phyloP scores from a whole-genome alignment of 1,140 invertebrate species.

The Oscheius sp. region DNA sequence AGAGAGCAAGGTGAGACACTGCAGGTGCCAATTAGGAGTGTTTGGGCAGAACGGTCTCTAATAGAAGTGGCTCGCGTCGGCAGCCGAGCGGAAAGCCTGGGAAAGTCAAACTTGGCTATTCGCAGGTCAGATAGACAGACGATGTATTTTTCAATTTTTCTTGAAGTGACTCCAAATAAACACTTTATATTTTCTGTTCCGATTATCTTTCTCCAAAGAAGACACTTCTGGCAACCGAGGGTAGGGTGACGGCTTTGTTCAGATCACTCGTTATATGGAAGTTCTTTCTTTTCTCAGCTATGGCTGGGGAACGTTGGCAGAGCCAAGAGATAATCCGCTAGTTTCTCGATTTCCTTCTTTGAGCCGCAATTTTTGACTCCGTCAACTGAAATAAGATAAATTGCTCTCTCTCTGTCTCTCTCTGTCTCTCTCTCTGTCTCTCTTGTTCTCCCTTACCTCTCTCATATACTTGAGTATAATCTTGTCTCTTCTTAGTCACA shows the following conservation, averaged over 20 bases:
- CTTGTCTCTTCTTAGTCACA: background rate
- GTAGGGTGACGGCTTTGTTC: background rate
- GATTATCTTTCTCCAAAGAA: background rate
- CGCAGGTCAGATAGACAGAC: too few species aligned
- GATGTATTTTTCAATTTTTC: too few species aligned
- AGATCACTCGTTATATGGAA: background rate
- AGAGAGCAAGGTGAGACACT: too few species aligned
- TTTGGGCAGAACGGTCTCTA: too few species aligned
- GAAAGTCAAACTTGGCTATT: too few species aligned
- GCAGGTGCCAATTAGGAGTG: too few species aligned
- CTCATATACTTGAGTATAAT: constrained; percentile 5
- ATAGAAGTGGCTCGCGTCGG: too few species aligned
- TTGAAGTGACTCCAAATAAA: too few species aligned
- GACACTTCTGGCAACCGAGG: background rate
- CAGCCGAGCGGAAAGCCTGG: too few species aligned
- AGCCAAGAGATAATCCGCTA: background rate
- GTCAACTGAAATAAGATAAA: background rate
- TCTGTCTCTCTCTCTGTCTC: background rate
- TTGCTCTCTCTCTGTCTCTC: background rate
- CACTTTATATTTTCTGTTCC: background rate
- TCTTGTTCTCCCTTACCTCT: background rate
- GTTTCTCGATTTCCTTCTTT: background rate
- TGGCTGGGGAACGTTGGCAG: background rate
- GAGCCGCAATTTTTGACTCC: background rate
- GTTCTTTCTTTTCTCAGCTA: background rate